Conservation (phyloP, 2,797 vertebrate species). For the Chaetodon trifasciatus region DNA sequence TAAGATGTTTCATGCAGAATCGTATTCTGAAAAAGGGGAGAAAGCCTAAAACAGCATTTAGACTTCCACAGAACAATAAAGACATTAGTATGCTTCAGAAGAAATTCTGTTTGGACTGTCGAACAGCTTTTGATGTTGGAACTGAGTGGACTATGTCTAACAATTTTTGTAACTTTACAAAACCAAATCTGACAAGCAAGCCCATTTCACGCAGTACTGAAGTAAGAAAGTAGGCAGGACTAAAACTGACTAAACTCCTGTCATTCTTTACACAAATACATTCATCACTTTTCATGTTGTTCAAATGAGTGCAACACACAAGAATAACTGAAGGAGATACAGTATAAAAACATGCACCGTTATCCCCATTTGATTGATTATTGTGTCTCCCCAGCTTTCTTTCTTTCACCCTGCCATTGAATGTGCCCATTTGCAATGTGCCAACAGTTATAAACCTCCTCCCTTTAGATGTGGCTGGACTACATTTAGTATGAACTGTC, state of each 20-base stretch:
- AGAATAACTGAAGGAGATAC: conserved; percentile 14
- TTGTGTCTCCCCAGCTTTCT: background rate
- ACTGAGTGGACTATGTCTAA: background rate
- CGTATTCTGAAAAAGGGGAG: background rate
- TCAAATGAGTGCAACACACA: conserved; percentile 6
- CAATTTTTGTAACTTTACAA: background rate
- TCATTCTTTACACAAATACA: background rate
- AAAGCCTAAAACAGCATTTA: conserved; percentile 6
- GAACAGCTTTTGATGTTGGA: background rate
- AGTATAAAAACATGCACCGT: background rate
- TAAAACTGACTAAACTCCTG: conserved; percentile 7
- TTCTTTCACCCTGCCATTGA: background rate
- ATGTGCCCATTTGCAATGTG: background rate
- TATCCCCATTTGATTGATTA: background rate
- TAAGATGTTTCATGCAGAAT: background rate
- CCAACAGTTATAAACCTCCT: background rate
- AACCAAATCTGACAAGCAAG: conserved; percentile 25
- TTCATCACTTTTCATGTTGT: conserved; percentile 11
- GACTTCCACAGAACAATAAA: background rate
- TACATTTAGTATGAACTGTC: background rate
- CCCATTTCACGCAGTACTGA: background rate
- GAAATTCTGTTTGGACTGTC: background rate
- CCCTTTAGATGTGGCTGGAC: background rate
- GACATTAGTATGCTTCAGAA: background rate
- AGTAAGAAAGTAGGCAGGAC: background rate